phyloP scores from a whole-genome alignment of 92 coral and sea anemone genomes.

The Epizoanthus ramosus region DNA sequence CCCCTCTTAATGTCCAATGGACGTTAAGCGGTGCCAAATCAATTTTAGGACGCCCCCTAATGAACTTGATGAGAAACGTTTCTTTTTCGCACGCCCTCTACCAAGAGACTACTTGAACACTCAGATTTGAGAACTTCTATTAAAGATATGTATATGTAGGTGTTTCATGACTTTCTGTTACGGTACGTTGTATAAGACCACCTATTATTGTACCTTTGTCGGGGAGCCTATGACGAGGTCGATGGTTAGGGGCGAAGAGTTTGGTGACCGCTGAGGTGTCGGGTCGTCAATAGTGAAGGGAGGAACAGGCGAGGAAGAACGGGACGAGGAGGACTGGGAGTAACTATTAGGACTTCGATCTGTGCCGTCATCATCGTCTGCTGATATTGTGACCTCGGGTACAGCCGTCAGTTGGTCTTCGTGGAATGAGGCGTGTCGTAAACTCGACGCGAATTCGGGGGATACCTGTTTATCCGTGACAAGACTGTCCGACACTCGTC shows the following conservation, averaged over 20 bases:
- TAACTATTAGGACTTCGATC: constrained; percentile 41
- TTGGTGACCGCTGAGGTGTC: constrained; percentile 67
- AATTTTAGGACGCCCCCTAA: too few relatives aligned
- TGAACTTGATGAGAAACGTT: too few relatives aligned
- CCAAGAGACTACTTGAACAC: too few relatives aligned
- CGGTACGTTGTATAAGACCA: too few relatives aligned
- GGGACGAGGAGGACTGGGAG: constrained; percentile 50
- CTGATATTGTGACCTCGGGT: constrained; percentile 71
- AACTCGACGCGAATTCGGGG: constrained; percentile 52
- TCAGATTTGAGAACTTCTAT: too few relatives aligned
- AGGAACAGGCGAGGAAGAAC: constrained; percentile 54
- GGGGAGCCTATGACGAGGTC: constrained; percentile 58
- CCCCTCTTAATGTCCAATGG: too few relatives aligned
- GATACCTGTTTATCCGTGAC: constrained; percentile 42
- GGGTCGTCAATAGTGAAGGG: constrained; percentile 38
- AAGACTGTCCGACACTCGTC: constrained; percentile 70
- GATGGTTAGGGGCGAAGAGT: constrained; percentile 70
- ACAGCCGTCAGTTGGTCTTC: constrained; percentile 70
- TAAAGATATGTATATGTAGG: too few relatives aligned
- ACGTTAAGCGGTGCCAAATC: too few relatives aligned
- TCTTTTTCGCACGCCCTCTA: too few relatives aligned
- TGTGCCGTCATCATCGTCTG: constrained; percentile 43
- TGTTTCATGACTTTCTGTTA: too few relatives aligned
- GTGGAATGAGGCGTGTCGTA: constrained; percentile 69
- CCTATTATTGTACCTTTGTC: constrained; percentile 43